Evolutionary conservation across 1,140 invertebrate species (phyloP), one percentile per base, ranked within the genome.

Genomic region (Goniozus legneri): DNA sequence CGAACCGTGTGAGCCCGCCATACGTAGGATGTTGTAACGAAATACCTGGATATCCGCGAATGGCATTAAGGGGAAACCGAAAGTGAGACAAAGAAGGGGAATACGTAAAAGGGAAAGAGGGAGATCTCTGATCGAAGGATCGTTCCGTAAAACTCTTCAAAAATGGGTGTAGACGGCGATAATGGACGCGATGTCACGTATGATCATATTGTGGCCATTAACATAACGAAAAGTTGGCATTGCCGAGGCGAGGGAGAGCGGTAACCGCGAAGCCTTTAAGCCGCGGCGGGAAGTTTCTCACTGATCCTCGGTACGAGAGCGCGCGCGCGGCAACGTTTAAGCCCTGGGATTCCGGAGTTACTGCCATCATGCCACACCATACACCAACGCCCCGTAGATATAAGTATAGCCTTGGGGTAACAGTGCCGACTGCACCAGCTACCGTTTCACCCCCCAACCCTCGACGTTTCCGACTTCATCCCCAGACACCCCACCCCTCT

Each of bases 251-350:
- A 60, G 59, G 64, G 58, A n/a, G n/a, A 65, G 65, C 64, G 69
- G 69, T 67, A 73, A 72, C 69, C 71, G 58, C 68, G 67, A 75
- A 75, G 71, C 73, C 72, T 71, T 76, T 76, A 76, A 75, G 71
- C 73, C 70, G 60, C 54, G 67, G 65, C 69, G 68, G 67, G 62
- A 76, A 76, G 66, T 73, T 75, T 74, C 61, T 51, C 72, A 66
- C 71, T 76, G 72, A 76, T 76, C 73, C 73, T 70, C 66, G 54
- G 51, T 54, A 65, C 69, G 51, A 54, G 56, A n/a, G n/a, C n/a
- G n/a, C n/a, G n/a, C n/a, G n/a, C 14, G 34, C 54, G 53, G 52
- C 60, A 52, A 56, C 49, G 65, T 67, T 76, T 76, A 76, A 76
- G 73, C 73, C 69, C 71, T 18, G 55, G 73, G 73, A 76, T 76